phyloP scores from a whole-genome alignment of 30 jellyfish, hydroid and myxozoan genomes.

The Nemopilema nomurai region DNA sequence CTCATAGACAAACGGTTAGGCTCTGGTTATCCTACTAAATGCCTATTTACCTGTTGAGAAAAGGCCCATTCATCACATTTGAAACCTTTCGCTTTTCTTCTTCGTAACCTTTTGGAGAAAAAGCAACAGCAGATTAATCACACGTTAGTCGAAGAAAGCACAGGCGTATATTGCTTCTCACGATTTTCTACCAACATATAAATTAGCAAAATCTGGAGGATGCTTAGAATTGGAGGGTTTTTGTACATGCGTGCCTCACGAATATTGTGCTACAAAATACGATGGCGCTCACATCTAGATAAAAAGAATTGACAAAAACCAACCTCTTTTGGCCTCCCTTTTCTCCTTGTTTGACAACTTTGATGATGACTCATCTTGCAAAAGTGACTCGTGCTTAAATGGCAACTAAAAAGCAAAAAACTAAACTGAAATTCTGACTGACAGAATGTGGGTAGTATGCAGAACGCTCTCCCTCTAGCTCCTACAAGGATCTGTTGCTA shows the following conservation, averaged over 20 bases:
- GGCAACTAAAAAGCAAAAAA: conserved; percentile 70
- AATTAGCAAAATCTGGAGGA: too few species aligned
- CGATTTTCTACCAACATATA: neutral
- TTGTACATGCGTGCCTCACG: neutral
- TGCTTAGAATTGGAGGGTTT: too few species aligned
- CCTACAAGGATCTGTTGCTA: neutral
- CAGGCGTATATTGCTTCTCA: too few species aligned
- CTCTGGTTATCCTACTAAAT: neutral
- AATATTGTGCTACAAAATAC: neutral
- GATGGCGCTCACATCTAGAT: neutral
- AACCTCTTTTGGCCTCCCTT: conserved; percentile 64
- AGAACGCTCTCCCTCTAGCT: neutral
- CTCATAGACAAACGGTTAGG: too few species aligned
- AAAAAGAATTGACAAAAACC: neutral
- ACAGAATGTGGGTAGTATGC: neutral
- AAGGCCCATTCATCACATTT: conserved; percentile 9
- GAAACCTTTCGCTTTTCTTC: conserved; percentile 23
- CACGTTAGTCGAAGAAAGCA: too few species aligned
- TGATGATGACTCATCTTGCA: conserved; percentile 47
- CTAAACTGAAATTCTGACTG: too few species aligned
- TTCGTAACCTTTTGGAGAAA: conserved; percentile 6
- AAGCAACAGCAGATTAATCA: too few species aligned
- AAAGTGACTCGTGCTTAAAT: conserved; percentile 89
- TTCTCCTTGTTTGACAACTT: conserved; percentile 55
- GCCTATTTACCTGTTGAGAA: neutral